Conservation (phyloP, 2,113 vertebrate genomes). For the Menidia beryllina region DNA sequence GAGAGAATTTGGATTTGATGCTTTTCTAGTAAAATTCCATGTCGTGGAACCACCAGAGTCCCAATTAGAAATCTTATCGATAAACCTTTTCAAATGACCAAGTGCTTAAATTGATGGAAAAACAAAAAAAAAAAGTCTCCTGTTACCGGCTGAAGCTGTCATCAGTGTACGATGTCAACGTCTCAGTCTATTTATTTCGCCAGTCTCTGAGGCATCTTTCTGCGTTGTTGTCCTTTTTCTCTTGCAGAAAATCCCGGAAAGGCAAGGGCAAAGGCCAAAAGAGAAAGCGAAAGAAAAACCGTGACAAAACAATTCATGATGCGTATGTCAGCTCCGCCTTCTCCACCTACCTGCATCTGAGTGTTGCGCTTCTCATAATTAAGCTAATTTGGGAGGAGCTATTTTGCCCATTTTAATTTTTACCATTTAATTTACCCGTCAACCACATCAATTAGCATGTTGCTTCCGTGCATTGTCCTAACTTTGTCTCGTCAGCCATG, state of each 20-base stretch:
- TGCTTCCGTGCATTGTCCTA: conserved; percentile 56
- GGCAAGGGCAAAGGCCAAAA: conserved; percentile 96
- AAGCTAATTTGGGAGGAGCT: conserved; percentile 84
- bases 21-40: conserved; percentile 5
- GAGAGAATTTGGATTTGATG: background rate
- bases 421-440: conserved; percentile 35
- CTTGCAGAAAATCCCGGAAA: conserved; percentile 96
- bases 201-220: conserved; percentile 74
- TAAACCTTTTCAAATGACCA: background rate
- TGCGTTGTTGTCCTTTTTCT: conserved; percentile 83
- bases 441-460: conserved; percentile 58
- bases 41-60: background rate
- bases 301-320: conserved; percentile 89
- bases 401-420: conserved; percentile 77
- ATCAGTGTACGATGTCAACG: conserved; percentile 6
- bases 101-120: conserved; percentile 8
- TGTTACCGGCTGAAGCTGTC: conserved; percentile 20
- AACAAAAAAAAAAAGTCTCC: background rate
- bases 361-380: conserved; percentile 80
- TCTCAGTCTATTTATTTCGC: conserved; percentile 24
- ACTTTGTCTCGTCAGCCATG: conserved; percentile 47
- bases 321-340: conserved; percentile 93
- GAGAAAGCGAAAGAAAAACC: conserved; percentile 98
- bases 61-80: background rate
- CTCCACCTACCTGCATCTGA: conserved; percentile 82